phyloP scores from a whole-genome alignment of 2,888 invertebrate genomes.

The Spisula solida region DNA sequence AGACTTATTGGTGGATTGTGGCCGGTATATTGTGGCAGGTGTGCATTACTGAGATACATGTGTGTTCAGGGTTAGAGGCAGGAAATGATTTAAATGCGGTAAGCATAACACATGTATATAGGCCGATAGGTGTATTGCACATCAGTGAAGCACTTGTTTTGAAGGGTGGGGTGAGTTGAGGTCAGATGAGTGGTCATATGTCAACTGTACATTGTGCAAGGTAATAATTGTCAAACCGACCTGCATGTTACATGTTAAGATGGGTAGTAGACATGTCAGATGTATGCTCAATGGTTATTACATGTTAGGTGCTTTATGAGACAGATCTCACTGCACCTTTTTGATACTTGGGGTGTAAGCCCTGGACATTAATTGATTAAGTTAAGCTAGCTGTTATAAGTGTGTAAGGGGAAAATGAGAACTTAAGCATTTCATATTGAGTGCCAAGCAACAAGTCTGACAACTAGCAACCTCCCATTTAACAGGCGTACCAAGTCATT shows the following conservation, averaged over 20 bases:
- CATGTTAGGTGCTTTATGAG: background rate
- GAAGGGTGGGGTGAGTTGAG: conserved; percentile 2
- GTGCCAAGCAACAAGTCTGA: too few species aligned
- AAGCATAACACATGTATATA: background rate
- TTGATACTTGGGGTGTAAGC: background rate
- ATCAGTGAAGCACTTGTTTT: background rate
- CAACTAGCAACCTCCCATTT: too few species aligned
- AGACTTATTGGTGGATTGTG: background rate
- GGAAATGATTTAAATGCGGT: background rate
- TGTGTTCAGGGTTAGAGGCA: background rate
- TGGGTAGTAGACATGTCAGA: background rate
- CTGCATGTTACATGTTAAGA: background rate
- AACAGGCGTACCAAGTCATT: too few species aligned
- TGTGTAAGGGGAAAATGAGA: too few species aligned
- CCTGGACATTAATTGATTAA: too few species aligned
- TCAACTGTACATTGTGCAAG: conserved; percentile 4
- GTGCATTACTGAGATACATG: background rate
- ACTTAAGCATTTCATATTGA: too few species aligned
- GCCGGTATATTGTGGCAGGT: background rate
- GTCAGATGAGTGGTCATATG: background rate
- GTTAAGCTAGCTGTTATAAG: too few species aligned
- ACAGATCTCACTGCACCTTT: background rate
- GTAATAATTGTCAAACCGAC: conserved; percentile 4
- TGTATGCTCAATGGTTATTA: background rate
- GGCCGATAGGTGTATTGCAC: background rate